These are phyloP conservation scores for Manis crassicaudata DNA, from an alignment of 2,797 vertebrate species.

Conservation along the genomic window DNA sequence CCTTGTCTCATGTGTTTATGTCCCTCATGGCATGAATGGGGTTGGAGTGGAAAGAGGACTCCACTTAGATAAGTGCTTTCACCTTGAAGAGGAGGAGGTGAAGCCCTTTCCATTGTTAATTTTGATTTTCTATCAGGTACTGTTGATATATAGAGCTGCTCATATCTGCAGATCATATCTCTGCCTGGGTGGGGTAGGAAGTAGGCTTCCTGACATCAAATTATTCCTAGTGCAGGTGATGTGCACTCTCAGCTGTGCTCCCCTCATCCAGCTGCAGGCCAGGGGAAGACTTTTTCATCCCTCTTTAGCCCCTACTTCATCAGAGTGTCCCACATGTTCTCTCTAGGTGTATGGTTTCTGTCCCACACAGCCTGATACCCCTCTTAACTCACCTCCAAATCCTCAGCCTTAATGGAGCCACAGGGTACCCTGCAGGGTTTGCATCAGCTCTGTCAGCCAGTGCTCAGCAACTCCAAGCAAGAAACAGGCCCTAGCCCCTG, in stretches of 20 bases:
- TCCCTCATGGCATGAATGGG: not conserved
- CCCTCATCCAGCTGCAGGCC: not conserved
- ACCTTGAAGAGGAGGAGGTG: not conserved
- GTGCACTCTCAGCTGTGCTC: not conserved
- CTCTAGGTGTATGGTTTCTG: not conserved
- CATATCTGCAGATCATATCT: not conserved
- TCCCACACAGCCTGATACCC: not conserved
- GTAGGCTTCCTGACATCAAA: not conserved
- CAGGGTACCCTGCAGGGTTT: not conserved
- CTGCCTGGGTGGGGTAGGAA: not conserved
- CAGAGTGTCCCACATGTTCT: not conserved
- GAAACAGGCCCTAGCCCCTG: not conserved
- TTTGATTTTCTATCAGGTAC: not conserved
- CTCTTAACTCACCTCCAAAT: not conserved
- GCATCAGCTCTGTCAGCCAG: not conserved
- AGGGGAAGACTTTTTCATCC: not conserved
- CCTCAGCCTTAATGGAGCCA: not conserved
- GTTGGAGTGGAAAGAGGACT: not conserved
- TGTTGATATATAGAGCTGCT: not conserved
- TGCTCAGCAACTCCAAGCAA: not conserved
- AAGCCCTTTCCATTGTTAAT: not conserved
- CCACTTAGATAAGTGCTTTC: not conserved
- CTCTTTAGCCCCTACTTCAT: not conserved
- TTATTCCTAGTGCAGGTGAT: not conserved
- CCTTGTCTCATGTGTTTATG: not conserved